These are phyloP conservation scores for Imbricaverruca yamaguchii DNA, from an alignment of 2,888 invertebrate species.

Conservation along the genomic window DNA sequence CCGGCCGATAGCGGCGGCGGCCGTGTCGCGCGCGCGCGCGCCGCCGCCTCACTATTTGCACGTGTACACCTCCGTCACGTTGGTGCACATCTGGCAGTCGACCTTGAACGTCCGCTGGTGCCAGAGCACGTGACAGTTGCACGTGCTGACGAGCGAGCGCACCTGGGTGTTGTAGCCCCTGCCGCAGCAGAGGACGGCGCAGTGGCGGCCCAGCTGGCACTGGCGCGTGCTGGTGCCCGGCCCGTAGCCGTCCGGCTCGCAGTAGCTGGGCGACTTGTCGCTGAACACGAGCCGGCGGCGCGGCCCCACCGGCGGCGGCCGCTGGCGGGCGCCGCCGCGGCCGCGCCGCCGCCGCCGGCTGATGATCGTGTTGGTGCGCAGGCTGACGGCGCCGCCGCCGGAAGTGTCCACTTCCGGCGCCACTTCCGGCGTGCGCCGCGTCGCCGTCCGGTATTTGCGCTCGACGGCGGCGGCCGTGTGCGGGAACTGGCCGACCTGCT, in stretches of 20 bases:
- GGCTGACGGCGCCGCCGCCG: slow-evolving; percentile 5
- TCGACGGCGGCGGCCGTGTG: slow-evolving; percentile 37
- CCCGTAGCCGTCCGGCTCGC: not conserved
- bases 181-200: slow-evolving; percentile 10
- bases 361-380: slow-evolving; percentile 43
- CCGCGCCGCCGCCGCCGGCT: slow-evolving; percentile 45
- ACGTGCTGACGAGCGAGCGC: not conserved
- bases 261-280: slow-evolving; percentile 36
- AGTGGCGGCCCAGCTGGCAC: slow-evolving; percentile 8
- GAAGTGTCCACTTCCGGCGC: not conserved
- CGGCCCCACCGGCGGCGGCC: not conserved
- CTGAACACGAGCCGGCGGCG: slow-evolving; percentile 9
- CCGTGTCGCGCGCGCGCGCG: too few species aligned
- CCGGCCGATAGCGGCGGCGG: too few species aligned
- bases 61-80: slow-evolving; percentile 6
- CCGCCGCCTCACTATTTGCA: not conserved
- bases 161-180: slow-evolving; percentile 13
- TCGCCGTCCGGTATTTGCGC: slow-evolving; percentile 40
- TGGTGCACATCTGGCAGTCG: slow-evolving; percentile 4
- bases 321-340: slow-evolving; percentile 5
- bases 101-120: not conserved
- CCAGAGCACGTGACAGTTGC: slow-evolving; percentile 19
- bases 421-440: not conserved
- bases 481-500: slow-evolving; percentile 29
- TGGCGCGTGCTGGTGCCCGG: not conserved